Evolutionary conservation across 2,797 vertebrate genomes (phyloP).

Genomic region (Microhierax caerulescens): DNA sequence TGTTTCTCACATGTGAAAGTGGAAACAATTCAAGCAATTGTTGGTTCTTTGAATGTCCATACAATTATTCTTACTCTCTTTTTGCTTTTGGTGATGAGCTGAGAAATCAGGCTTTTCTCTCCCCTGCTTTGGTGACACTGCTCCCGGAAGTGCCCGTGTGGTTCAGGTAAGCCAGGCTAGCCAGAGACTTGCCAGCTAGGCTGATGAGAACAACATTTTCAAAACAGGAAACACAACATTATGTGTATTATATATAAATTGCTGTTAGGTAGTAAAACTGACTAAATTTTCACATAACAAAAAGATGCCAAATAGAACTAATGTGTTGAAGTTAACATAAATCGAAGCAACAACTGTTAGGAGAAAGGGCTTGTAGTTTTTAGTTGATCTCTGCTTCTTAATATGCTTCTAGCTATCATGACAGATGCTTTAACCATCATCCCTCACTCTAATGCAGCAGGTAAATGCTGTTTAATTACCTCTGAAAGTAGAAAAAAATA

Average conservation of each 20-base stretch:
- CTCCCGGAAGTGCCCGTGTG: not conserved
- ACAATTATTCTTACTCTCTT: not conserved
- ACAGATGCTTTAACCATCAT: not conserved
- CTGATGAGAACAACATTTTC: not conserved
- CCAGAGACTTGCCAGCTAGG: not conserved
- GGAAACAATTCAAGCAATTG: not conserved
- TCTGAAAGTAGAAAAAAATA: not conserved
- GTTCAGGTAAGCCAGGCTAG: not conserved
- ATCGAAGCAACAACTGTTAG: not conserved
- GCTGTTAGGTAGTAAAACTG: not conserved
- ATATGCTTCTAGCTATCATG: not conserved
- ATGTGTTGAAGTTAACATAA: not conserved
- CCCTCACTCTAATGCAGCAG: not conserved
- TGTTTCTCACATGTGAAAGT: not conserved
- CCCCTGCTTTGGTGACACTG: not conserved
- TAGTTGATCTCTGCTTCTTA: slow-evolving; percentile 4
- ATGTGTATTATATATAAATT: not conserved
- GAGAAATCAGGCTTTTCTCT: not conserved
- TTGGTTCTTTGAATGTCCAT: not conserved
- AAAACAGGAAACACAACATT: not conserved
- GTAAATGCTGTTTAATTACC: not conserved
- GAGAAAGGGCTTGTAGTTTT: not conserved
- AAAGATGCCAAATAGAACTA: not conserved
- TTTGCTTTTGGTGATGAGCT: not conserved
- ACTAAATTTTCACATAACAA: not conserved